A percentile compares a stretch with the other conserved stretches of the same genome.
phyloP scores from a whole-genome alignment of 2,797 vertebrate genomes.

The Prunella strophiata region DNA sequence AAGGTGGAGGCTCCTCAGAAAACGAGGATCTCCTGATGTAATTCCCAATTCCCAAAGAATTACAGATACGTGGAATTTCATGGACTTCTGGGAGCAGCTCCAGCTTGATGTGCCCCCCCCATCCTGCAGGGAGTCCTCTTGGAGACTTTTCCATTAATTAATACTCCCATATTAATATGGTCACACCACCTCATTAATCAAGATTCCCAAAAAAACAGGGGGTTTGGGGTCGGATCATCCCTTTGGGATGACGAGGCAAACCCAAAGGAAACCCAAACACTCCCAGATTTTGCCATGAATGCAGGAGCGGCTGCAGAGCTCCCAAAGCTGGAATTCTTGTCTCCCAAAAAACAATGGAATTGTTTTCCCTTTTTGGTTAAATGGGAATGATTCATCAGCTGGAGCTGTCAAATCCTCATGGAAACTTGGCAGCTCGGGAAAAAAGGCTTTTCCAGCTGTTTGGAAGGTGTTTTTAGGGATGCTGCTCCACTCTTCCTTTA shows the following conservation, averaged over 20 bases:
- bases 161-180: rapidly evolving
- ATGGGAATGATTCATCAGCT: background rate
- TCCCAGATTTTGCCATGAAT: background rate
- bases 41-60: background rate
- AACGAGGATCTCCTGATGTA: rapidly evolving
- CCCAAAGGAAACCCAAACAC: background rate
- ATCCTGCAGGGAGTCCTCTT: background rate
- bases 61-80: background rate
- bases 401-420: background rate
- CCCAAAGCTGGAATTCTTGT: background rate
- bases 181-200: background rate
- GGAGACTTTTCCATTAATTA: background rate
- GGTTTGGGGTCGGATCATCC: background rate
- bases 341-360: constrained; percentile 21
- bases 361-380: background rate
- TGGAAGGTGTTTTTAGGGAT: background rate
- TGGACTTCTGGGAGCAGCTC: background rate
- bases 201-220: rapidly evolving
- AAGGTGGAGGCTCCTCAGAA: background rate
- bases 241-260: background rate
- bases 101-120: rapidly evolving
- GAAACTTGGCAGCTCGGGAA: background rate
- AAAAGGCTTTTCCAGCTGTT: constrained; percentile 30
- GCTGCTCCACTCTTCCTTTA: background rate
- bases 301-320: background rate